Conservation (phyloP, 2,113 vertebrate species). For the Eclectus roratus region DNA sequence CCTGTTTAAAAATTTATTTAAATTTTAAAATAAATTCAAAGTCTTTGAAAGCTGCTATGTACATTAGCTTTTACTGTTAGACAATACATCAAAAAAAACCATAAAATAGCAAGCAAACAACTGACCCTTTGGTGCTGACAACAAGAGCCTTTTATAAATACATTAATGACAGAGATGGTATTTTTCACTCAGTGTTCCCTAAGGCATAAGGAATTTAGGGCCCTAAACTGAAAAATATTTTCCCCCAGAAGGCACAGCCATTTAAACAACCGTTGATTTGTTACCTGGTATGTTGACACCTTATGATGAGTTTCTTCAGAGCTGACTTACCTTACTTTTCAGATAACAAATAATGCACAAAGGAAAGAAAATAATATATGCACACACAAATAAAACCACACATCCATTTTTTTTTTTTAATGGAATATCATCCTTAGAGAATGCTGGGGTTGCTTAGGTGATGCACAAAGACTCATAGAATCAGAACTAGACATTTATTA, state of each 20-base stretch:
- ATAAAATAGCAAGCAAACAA: not conserved
- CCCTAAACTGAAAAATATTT: conserved; percentile 61
- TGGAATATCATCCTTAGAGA: not conserved
- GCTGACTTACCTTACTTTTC: conserved; percentile 30
- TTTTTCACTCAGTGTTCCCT: conserved; percentile 60
- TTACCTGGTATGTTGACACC: conserved; percentile 46
- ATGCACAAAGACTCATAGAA: not conserved
- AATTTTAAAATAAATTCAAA: conserved; percentile 45
- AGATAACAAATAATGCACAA: conserved; percentile 57
- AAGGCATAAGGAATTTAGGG: conserved; percentile 63
- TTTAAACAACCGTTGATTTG: conserved; percentile 67
- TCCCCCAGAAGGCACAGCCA: conserved; percentile 18
- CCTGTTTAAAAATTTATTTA: conserved; percentile 30
- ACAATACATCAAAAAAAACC: conserved; percentile 37
- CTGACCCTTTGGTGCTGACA: conserved; percentile 29
- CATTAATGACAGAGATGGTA: conserved; percentile 54
- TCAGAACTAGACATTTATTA: not conserved
- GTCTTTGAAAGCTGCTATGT: not conserved
- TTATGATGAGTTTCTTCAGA: conserved; percentile 49
- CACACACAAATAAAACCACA: not conserved
- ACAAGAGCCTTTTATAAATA: conserved; percentile 64
- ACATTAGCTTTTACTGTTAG: conserved; percentile 56
- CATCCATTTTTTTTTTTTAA: not conserved
- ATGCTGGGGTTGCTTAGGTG: not conserved
- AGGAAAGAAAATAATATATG: not conserved